Evolutionary conservation across 2,113 vertebrate genomes (phyloP), one percentile per base, ranked within the genome.

Genomic region (Chrysemys picta): DNA sequence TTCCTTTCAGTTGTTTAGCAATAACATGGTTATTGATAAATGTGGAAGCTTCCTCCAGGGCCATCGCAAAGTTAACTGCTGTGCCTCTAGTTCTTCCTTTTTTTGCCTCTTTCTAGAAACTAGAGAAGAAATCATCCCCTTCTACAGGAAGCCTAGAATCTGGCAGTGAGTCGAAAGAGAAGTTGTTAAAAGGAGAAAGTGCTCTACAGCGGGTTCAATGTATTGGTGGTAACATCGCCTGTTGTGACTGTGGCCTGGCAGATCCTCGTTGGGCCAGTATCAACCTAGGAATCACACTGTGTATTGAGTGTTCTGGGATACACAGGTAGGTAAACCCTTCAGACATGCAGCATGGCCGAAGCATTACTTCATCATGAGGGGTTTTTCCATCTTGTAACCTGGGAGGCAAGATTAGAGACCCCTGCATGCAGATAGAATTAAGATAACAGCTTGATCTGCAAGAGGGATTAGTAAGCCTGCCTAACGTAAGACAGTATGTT

Each of bases 211-310:
- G 98, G 82, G 99, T 99, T 56, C 98, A 99, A 96, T 98, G 98
- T 86, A 99, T 99, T 91, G 97, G 99, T 7, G 99, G 99, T 19
- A 99, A 99, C 45, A 92, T 95, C 87, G 98, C 97, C 94, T 99
- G 99, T 97, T 99, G 99, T 52, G 99, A 99, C 65, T 99, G 99
- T 87, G 99, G 99, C 4, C 98, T 99, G 96, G 98, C 99, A 3
- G 99, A 99, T 91, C 99, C 99, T 1, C 98, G 99, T 85, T 99
- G 99, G 99, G 99, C 99, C 98, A 99, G 99, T 97, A 99, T 99
- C 98, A 99, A 99, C 97, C 98, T 99, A 78, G 99, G 99, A 91
- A 99, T 99, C 97, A 99, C 99, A 1, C 97, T 99, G 89, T 99
- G 99, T 87, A 99, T 99, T 11, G 99, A 99, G 97, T 99, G 99